Percentiles rank a stretch among this genome's conserved stretches.
Conservation (phyloP, 2,888 invertebrate species). For the Gibbula magus region DNA sequence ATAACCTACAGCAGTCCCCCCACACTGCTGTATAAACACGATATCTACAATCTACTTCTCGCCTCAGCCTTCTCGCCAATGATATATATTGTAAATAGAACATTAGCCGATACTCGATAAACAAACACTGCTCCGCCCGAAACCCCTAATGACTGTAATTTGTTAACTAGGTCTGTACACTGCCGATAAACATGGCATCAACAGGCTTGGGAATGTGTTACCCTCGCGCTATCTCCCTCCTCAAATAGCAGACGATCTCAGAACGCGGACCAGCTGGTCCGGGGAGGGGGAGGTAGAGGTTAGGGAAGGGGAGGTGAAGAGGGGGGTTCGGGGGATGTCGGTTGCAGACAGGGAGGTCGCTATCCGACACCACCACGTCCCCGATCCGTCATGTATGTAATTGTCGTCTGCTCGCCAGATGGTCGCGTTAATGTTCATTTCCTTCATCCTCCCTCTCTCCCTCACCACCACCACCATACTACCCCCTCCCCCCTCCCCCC, state of each 20-base stretch:
- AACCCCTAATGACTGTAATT: not conserved
- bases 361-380: not conserved
- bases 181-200: conserved; percentile 1
- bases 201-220: not conserved
- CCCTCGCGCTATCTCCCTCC: not conserved
- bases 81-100: conserved; percentile 11
- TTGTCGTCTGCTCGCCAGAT: conserved; percentile 1
- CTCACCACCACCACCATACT: not conserved
- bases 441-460: conserved; percentile 4
- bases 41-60: not conserved
- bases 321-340: not conserved
- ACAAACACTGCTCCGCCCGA: conserved; percentile 7
- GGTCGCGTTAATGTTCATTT: not conserved
- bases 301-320: not conserved
- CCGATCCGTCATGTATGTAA: not conserved
- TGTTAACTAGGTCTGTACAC: conserved; percentile 5
- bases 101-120: not conserved
- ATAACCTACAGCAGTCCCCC: too few relatives aligned
- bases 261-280: not conserved
- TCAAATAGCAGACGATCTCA: conserved; percentile 1
- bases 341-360: conserved; percentile 3
- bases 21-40: not conserved
- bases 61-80: not conserved
- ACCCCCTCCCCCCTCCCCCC: conserved; percentile 3
- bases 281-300: not conserved